Percentiles rank a stretch among this genome's conserved stretches.
Evolutionary conservation across 2,797 vertebrate species (phyloP).

Genomic region (Ceyx erithaca): DNA sequence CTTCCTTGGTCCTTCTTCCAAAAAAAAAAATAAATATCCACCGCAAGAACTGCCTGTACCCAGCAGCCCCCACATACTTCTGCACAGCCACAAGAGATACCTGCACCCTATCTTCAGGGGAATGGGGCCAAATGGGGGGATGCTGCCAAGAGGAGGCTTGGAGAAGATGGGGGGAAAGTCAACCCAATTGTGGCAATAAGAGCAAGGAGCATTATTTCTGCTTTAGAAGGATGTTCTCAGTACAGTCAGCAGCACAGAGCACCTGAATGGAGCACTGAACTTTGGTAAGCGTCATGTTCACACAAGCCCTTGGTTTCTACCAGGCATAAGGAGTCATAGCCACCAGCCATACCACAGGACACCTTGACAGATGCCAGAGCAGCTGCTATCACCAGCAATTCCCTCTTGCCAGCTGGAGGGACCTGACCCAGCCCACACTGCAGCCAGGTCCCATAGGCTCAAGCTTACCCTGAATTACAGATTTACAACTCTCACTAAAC

Average conservation of each 20-base stretch:
- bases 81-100: neutral
- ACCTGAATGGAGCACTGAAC: neutral
- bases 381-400: fast-evolving
- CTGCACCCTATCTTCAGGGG: neutral
- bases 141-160: neutral
- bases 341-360: neutral
- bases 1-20: neutral
- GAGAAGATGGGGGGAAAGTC: neutral
- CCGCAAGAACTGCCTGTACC: neutral
- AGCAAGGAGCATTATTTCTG: neutral
- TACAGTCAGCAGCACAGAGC: neutral
- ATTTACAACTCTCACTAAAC: neutral
- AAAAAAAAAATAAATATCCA: neutral
- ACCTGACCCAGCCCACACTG: neutral
- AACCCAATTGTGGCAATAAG: neutral
- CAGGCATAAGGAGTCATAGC: too few relatives aligned
- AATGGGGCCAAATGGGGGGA: neutral
- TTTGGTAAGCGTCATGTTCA: neutral
- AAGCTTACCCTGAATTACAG: neutral
- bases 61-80: neutral
- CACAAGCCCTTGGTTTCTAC: fast-evolving
- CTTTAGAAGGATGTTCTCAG: neutral
- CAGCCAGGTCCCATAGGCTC: neutral
- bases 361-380: neutral
- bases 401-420: neutral